phyloP scores from a whole-genome alignment of 2,797 vertebrate genomes.

The Salmo trutta region DNA sequence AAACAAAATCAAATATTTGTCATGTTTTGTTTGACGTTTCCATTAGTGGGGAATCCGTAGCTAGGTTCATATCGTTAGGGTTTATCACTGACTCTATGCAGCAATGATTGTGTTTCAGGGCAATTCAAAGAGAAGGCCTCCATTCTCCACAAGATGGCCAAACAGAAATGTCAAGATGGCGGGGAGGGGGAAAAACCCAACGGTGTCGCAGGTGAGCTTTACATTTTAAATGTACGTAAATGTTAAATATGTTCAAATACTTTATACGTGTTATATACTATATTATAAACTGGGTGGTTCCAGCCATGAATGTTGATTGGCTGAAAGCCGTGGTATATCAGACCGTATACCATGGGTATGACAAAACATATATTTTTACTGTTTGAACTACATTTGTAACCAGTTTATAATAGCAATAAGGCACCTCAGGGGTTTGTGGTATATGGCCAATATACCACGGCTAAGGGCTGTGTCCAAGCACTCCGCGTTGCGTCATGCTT shows the following conservation, averaged over 20 bases:
- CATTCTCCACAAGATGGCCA: constrained; percentile 95
- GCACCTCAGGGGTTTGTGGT: too few species aligned
- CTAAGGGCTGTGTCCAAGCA: too few species aligned
- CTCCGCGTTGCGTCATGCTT: too few species aligned
- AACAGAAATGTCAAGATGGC: constrained; percentile 88
- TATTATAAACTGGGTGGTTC: not conserved
- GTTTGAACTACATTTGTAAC: too few species aligned
- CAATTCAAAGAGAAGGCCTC: constrained; percentile 94
- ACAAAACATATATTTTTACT: too few species aligned
- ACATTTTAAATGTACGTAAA: constrained; percentile 54
- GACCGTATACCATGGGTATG: too few species aligned
- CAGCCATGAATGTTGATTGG: too few species aligned
- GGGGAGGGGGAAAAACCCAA: constrained; percentile 71
- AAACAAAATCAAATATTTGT: not conserved
- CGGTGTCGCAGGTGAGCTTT: constrained; percentile 79
- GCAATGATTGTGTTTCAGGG: not conserved
- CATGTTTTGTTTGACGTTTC: not conserved
- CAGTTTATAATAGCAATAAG: too few species aligned
- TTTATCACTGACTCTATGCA: not conserved
- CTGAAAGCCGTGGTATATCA: too few species aligned
- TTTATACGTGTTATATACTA: not conserved
- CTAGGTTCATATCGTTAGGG: not conserved
- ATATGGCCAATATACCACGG: too few species aligned
- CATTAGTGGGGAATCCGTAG: not conserved
- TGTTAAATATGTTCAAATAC: not conserved